Percentiles rank a stretch among this genome's conserved stretches.
Conservation (phyloP, 1,140 invertebrate genomes). For the Delia radicum region DNA sequence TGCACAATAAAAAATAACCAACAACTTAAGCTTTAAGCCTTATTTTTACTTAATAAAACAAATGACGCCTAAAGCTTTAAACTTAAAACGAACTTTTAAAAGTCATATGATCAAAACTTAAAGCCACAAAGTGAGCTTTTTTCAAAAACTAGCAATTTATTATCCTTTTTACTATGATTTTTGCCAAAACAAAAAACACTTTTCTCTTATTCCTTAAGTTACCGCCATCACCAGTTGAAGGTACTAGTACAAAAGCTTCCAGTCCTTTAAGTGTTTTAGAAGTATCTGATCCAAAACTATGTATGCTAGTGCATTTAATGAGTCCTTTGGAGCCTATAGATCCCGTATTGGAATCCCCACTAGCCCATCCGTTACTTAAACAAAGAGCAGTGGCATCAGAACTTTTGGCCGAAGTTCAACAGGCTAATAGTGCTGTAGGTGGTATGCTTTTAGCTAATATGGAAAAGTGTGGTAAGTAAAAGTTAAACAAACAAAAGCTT, state of each 20-base stretch:
- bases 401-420: conserved; percentile 70
- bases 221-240: conserved; percentile 60
- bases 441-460: conserved; percentile 85
- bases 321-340: conserved; percentile 80
- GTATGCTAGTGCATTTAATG: conserved; percentile 84
- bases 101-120: too few species aligned
- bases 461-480: conserved; percentile 74
- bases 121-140: too few species aligned
- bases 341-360: conserved; percentile 78
- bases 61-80: too few species aligned
- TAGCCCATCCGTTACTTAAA: conserved; percentile 71
- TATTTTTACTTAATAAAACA: too few species aligned
- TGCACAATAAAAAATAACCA: too few species aligned
- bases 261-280: conserved; percentile 75
- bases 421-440: conserved; percentile 70
- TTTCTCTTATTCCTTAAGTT: conserved; percentile 36
- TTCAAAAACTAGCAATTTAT: too few species aligned
- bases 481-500: not conserved
- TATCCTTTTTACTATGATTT: too few species aligned
- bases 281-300: conserved; percentile 84
- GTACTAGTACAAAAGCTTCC: conserved; percentile 54
- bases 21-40: too few species aligned
- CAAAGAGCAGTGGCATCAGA: conserved; percentile 77
- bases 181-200: not conserved
- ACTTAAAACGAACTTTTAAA: too few species aligned